phyloP scores from a whole-genome alignment of 2,888 invertebrate species.

The Sepiola atlantica region DNA sequence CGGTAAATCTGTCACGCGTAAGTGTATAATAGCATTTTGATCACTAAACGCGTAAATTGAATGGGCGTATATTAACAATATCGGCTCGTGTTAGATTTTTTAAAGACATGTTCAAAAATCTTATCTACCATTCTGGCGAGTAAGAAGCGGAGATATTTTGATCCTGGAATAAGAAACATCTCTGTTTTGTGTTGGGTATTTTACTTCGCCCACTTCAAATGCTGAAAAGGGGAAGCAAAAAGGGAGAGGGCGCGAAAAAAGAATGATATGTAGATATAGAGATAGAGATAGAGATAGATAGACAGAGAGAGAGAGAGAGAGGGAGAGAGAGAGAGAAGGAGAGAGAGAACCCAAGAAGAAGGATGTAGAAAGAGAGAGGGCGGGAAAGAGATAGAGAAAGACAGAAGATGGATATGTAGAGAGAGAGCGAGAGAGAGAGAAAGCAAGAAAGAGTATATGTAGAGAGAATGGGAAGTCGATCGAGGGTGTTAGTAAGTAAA shows the following conservation, averaged over 20 bases:
- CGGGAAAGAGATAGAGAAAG: background rate
- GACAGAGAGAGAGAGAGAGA: background rate
- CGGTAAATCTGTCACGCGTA: no score
- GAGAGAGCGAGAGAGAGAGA: background rate
- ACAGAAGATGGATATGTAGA: no score
- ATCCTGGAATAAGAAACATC: background rate
- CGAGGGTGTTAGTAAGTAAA: background rate
- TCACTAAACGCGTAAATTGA: no score
- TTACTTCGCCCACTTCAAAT: background rate
- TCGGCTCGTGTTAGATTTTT: no score
- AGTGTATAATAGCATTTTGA: no score
- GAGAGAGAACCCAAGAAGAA: no score
- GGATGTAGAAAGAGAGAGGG: no score
- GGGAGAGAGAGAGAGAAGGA: background rate
- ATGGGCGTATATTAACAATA: no score
- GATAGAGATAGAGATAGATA: background rate
- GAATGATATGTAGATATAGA: no score
- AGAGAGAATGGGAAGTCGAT: background rate
- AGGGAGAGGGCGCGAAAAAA: background rate
- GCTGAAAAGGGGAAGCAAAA: background rate
- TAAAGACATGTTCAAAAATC: no score
- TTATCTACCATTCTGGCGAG: no score
- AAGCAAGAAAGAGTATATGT: background rate
- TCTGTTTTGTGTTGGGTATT: background rate
- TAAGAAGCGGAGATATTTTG: no score